These are phyloP conservation scores for Ormyrus thymus DNA, from an alignment of 2,888 invertebrate species.

Conservation along the genomic window DNA sequence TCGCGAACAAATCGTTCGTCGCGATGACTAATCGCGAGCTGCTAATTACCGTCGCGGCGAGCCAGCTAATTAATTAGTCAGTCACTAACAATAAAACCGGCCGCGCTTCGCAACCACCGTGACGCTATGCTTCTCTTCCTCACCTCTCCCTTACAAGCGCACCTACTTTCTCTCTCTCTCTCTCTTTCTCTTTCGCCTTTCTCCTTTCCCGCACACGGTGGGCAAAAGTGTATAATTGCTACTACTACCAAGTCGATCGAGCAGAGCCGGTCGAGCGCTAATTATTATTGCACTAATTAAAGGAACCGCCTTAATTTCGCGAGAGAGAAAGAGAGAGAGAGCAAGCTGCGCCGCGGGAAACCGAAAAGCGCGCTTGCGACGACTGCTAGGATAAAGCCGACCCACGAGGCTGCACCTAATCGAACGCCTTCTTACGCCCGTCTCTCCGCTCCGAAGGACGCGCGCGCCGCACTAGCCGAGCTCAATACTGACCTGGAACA, in stretches of 20 bases:
- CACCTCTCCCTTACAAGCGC: conserved; percentile 46
- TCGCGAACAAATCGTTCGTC: conserved; percentile 61
- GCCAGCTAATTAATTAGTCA: conserved; percentile 67
- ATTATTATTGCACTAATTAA: conserved; percentile 68
- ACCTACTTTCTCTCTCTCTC: background rate
- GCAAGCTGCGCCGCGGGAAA: no score
- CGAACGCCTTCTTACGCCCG: background rate
- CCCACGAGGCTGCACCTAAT: no score
- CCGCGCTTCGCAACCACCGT: conserved; percentile 20
- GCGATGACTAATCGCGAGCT: conserved; percentile 62
- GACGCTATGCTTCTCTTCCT: conserved; percentile 25
- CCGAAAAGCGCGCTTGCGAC: no score
- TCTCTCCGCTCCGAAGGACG: background rate
- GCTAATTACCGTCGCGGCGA: conserved; percentile 60
- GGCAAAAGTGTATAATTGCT: conserved; percentile 22
- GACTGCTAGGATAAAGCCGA: no score
- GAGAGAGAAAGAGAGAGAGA: background rate
- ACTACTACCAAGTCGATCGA: conserved; percentile 7
- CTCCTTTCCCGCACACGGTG: conserved; percentile 15
- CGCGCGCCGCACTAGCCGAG: background rate
- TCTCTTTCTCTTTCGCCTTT: conserved; percentile 9
- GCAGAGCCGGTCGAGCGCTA: conserved; percentile 59
- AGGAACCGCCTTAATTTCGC: conserved; percentile 57
- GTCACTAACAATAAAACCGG: conserved; percentile 54
- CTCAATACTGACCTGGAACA: conserved; percentile 32